Percentiles rank a stretch among this genome's conserved stretches.
phyloP scores from a whole-genome alignment of 2,888 invertebrate species.

The Trichogramma dendrolimi region DNA sequence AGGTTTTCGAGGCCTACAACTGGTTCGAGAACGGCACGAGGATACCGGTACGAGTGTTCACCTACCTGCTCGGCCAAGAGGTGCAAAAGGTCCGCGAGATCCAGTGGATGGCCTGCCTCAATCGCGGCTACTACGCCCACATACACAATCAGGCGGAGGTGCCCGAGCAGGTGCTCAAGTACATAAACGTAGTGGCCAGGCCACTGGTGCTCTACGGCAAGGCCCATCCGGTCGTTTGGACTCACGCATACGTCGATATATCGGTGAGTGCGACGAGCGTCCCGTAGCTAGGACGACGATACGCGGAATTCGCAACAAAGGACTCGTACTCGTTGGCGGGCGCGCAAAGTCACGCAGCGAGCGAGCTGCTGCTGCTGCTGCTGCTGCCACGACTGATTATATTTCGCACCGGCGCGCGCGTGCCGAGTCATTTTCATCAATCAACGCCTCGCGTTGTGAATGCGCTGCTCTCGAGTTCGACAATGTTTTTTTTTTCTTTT shows the following conservation, averaged over 20 bases:
- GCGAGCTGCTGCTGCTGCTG: too few species aligned
- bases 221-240: slow-evolving; percentile 87
- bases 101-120: slow-evolving; percentile 90
- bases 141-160: slow-evolving; percentile 94
- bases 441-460: too few species aligned
- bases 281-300: too few species aligned
- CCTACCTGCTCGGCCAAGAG: slow-evolving; percentile 91
- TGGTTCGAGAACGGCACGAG: slow-evolving; percentile 62
- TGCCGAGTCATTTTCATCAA: too few species aligned
- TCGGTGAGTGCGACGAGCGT: slow-evolving; percentile 59
- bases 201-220: slow-evolving; percentile 72
- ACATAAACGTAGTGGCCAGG: slow-evolving; percentile 89
- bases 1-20: slow-evolving; percentile 77
- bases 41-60: slow-evolving; percentile 87
- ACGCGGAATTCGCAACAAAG: too few species aligned
- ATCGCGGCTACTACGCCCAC: slow-evolving; percentile 92
- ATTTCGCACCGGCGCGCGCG: too few species aligned
- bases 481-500: too few species aligned
- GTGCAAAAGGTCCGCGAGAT: slow-evolving; percentile 85
- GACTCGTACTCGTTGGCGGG: too few species aligned
- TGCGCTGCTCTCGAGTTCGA: too few species aligned
- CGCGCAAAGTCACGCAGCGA: too few species aligned
- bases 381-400: too few species aligned
- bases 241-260: slow-evolving; percentile 85
- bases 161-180: slow-evolving; percentile 91